Evolutionary conservation across 37 sponge, comb jelly and placozoan genomes (phyloP), one percentile per base, ranked within the genome.

Genomic region (Crambe crambe): DNA sequence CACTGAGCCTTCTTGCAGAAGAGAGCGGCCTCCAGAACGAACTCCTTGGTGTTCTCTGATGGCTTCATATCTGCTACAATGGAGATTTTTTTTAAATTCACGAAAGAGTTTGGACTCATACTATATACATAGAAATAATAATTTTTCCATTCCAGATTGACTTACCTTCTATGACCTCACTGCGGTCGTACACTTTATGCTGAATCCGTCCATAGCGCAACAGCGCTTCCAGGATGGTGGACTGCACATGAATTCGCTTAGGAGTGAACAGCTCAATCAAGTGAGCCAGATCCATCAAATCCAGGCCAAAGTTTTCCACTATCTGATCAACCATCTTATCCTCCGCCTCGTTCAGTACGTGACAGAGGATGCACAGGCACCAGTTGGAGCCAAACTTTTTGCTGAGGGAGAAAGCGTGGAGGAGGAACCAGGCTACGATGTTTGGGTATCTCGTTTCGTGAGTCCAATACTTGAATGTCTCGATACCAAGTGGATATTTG

Each of bases 221-320:
- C 23, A 82, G 47, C 2, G 74, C 82, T 31, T 82, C 82, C 73
- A 82, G 44, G 30, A 82, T 72, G 36, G 62, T 40, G 10, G 51
- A 42, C 73, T 82, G 82, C 58, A 73, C 72, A 9, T 21, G 37
- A 23, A 35, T 62, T 20, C 27, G 2, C 35, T 18, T 15, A 20
- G 82, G 73, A 20, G 36, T 9, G 12, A n/a, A 25, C 3, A 62
- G 22, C 22, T 72, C 51, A 5, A 73, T 18, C 42, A 82, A 43
- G 61, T 82, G 82, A 3, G 82, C 82, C 82, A 82, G 29, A 42
- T 82, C 82, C 65, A 82, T 60, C 65, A 82, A 42, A 25, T 73
- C 73, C 3, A 4, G 36, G 0, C 82, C 82, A 62, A 37, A 73
- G 25, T 40, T 4, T 25, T 82, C 54, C 23, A 82, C 29, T 6